Evolutionary conservation across 1,140 invertebrate genomes (phyloP).

Genomic region (Cherax quadricarinatus): DNA sequence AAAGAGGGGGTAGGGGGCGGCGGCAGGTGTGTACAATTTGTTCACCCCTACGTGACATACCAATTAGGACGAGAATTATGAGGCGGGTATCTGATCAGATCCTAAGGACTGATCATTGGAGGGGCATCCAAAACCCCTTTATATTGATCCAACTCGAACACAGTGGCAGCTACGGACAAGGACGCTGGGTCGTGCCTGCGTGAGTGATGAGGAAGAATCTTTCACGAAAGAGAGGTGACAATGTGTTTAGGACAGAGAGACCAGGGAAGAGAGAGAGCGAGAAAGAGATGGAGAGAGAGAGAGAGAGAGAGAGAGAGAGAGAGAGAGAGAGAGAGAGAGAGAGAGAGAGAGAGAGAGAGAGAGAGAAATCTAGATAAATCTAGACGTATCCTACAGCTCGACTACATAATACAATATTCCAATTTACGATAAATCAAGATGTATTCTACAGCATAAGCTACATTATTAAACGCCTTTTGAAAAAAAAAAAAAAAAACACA

Average conservation of each 20-base stretch:
- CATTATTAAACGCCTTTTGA: too few relatives aligned
- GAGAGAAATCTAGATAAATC: too few relatives aligned
- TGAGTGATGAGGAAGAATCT: background rate
- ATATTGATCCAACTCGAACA: background rate
- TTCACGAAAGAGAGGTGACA: background rate
- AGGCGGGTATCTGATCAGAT: constrained; percentile 43
- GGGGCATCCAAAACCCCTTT: constrained; percentile 7
- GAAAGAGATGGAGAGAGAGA: background rate
- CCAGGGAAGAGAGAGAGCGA: background rate
- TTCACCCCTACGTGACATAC: constrained; percentile 40
- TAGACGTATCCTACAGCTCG: too few relatives aligned
- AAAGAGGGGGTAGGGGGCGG: too few relatives aligned
- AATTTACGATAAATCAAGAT: too few relatives aligned
- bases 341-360: too few relatives aligned
- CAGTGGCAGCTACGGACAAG: background rate
- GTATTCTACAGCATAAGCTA: too few relatives aligned
- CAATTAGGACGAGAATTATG: constrained; percentile 53
- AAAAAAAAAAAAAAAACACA: too few relatives aligned
- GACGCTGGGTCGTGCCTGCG: background rate
- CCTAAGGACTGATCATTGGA: background rate
- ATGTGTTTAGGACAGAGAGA: background rate
- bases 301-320: background rate
- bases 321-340: too few relatives aligned
- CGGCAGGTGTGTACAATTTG: background rate
- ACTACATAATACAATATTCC: too few relatives aligned